phyloP scores from a whole-genome alignment of 2,797 vertebrate species.

The Stomatorhinus walkeri region DNA sequence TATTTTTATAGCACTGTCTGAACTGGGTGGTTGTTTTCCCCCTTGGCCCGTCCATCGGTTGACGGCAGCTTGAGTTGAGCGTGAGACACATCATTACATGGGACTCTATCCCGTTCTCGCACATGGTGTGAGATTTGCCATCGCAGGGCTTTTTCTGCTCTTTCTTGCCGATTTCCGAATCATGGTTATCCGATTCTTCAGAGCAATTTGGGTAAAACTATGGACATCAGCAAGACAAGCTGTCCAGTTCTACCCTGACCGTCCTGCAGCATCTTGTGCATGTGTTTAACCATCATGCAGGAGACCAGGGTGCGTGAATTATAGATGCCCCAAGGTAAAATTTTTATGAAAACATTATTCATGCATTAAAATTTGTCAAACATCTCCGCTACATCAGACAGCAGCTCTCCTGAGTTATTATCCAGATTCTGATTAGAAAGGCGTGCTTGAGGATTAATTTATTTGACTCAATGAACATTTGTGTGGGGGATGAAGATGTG shows the following conservation, averaged over 20 bases:
- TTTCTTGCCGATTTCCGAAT: not conserved
- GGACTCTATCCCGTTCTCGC: not conserved
- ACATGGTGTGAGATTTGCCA: not conserved
- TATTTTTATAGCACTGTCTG: conserved; percentile 1
- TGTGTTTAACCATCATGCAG: conserved; percentile 30
- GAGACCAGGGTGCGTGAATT: conserved; percentile 29
- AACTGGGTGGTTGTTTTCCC: not conserved
- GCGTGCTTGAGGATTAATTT: conserved; percentile 14
- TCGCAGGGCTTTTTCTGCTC: not conserved
- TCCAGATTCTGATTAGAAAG: not conserved
- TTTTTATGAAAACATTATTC: conserved; percentile 36
- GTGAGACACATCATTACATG: not conserved
- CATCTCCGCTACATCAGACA: conserved; percentile 22
- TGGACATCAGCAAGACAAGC: not conserved
- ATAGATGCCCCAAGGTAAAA: conserved; percentile 32
- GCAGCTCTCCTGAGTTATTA: not conserved
- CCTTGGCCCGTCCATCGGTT: not conserved
- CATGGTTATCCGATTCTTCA: not conserved
- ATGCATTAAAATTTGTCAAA: conserved; percentile 36
- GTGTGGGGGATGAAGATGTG: not conserved
- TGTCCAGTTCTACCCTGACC: conserved; percentile 13
- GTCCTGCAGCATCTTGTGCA: conserved; percentile 3
- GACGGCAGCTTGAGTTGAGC: not conserved
- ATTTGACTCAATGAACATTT: conserved; percentile 14
- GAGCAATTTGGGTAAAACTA: not conserved